Percentiles rank a stretch among this genome's conserved stretches.
Evolutionary conservation across 2,797 vertebrate genomes (phyloP).

Genomic region (Pterois miles): DNA sequence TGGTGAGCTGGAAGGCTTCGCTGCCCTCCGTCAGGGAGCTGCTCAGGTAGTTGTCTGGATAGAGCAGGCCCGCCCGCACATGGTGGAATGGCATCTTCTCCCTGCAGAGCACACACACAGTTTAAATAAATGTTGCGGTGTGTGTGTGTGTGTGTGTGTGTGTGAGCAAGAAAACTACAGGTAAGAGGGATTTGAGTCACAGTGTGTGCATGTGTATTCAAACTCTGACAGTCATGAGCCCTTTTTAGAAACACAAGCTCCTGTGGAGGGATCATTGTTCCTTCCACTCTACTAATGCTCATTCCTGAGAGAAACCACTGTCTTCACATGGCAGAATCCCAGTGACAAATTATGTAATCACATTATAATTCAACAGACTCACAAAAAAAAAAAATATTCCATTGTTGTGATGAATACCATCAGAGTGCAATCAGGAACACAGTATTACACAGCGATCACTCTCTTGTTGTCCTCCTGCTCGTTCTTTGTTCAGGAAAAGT

Average conservation of each 20-base stretch:
- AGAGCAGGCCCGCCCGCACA: slow-evolving; percentile 94
- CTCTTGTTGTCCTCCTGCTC: slow-evolving; percentile 8
- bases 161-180: slow-evolving; percentile 2
- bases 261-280: slow-evolving; percentile 49
- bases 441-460: slow-evolving; percentile 17
- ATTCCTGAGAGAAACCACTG: slow-evolving; percentile 48
- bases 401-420: slow-evolving; percentile 47
- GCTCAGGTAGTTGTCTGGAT: slow-evolving; percentile 96
- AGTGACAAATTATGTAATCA: slow-evolving; percentile 73
- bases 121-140: slow-evolving; percentile 35
- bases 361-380: slow-evolving; percentile 67
- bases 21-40: slow-evolving; percentile 91
- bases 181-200: slow-evolving; percentile 13
- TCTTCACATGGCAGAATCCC: slow-evolving; percentile 57
- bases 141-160: not conserved
- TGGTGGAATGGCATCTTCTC: slow-evolving; percentile 98
- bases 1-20: slow-evolving; percentile 93
- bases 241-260: slow-evolving; percentile 64
- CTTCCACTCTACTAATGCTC: slow-evolving; percentile 61
- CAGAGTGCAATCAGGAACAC: slow-evolving; percentile 30
- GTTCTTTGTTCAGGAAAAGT: slow-evolving; percentile 35
- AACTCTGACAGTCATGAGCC: slow-evolving; percentile 13
- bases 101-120: slow-evolving; percentile 74
- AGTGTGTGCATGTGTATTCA: slow-evolving; percentile 12
- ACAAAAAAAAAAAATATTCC: slow-evolving; percentile 47